Evolutionary conservation across 2,888 invertebrate species (phyloP).

Genomic region (Calameuta filiformis): DNA sequence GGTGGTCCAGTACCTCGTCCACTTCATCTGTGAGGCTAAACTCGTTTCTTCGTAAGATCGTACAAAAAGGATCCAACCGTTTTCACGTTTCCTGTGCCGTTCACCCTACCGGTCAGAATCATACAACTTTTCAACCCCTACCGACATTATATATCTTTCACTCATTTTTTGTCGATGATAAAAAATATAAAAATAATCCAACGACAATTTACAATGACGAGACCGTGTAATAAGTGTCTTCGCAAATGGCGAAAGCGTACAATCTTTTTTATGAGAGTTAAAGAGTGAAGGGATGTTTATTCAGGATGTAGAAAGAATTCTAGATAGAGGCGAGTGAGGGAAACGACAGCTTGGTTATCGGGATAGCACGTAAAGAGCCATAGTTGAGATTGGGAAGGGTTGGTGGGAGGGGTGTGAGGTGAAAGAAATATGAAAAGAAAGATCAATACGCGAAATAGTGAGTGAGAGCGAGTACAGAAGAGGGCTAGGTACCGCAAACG

Average conservation of each 20-base stretch:
- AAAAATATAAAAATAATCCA: neutral
- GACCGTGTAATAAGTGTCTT: neutral
- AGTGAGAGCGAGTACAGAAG: neutral
- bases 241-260: neutral
- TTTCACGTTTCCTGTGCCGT: neutral
- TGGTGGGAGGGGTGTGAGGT: neutral
- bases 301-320: neutral
- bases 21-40: neutral
- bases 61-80: neutral
- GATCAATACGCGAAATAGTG: conserved; percentile 1
- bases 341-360: neutral
- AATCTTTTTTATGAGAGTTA: neutral
- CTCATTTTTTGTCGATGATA: neutral
- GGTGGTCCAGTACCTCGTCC: conserved; percentile 29
- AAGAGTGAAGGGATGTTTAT: neutral
- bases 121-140: neutral
- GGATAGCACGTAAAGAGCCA: neutral
- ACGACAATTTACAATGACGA: neutral
- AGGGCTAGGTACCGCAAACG: conserved; percentile 5
- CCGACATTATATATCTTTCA: neutral
- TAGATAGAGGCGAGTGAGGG: neutral
- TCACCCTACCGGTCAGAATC: neutral
- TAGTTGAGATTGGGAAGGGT: neutral
- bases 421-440: neutral
- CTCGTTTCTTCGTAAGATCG: neutral